Evolutionary conservation across 2,113 vertebrate genomes (phyloP).

Genomic region (Atractosteus spatula): DNA sequence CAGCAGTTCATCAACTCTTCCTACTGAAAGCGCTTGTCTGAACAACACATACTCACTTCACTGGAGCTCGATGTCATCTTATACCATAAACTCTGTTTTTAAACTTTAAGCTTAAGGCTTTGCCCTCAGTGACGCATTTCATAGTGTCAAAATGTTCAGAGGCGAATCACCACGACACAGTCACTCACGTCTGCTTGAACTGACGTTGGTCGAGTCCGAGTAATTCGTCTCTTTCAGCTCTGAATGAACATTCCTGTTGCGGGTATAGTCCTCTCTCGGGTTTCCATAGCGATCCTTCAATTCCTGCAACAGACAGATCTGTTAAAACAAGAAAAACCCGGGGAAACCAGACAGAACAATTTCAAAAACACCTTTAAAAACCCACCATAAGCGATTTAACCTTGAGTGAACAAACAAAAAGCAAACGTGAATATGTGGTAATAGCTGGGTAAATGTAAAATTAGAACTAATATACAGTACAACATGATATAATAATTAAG

Average conservation of each 20-base stretch:
- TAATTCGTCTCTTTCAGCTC: slow-evolving; percentile 77
- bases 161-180: background rate
- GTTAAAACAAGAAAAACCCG: background rate
- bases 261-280: slow-evolving; percentile 68
- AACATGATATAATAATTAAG: too few species aligned
- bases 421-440: background rate
- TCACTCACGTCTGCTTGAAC: slow-evolving; percentile 62
- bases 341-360: background rate
- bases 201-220: slow-evolving; percentile 56
- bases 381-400: background rate
- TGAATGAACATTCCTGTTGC: slow-evolving; percentile 73
- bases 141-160: too few species aligned
- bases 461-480: too few species aligned
- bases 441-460: too few species aligned
- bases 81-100: too few species aligned
- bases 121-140: too few species aligned
- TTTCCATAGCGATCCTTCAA: slow-evolving; percentile 87
- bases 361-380: too few species aligned
- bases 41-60: background rate
- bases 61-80: too few species aligned
- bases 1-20: too few species aligned
- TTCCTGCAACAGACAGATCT: slow-evolving; percentile 56
- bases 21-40: background rate
- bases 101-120: too few species aligned
- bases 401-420: slow-evolving; percentile 12